A percentile compares a stretch with the other conserved stretches of the same genome.
These are phyloP conservation scores for Aphyosemion australe DNA, from an alignment of 2,113 vertebrate species.

Conservation along the genomic window DNA sequence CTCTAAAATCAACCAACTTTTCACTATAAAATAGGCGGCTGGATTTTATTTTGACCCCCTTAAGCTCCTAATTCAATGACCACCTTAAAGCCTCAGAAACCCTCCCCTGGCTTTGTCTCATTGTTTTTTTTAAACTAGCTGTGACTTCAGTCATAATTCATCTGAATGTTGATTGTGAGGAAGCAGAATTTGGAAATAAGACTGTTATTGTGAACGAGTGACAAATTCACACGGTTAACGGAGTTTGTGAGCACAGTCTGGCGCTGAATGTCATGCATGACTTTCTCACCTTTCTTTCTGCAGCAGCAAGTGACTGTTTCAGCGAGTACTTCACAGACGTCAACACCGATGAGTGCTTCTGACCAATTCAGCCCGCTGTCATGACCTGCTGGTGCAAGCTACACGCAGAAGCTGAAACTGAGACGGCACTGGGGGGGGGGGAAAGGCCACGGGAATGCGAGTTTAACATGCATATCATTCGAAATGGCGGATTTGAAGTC, in stretches of 20 bases:
- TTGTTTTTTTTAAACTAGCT: not conserved
- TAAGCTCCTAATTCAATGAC: not conserved
- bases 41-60: no score
- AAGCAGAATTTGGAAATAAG: slow-evolving; percentile 3
- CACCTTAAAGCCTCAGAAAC: no score
- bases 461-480: not conserved
- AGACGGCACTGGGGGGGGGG: not conserved
- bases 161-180: not conserved
- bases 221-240: slow-evolving; percentile 24
- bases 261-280: slow-evolving; percentile 33
- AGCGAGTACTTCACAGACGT: slow-evolving; percentile 55
- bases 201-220: slow-evolving; percentile 22
- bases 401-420: slow-evolving; percentile 10
- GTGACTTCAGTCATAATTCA: slow-evolving; percentile 13
- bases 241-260: slow-evolving; percentile 30
- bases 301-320: slow-evolving; percentile 40
- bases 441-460: not conserved
- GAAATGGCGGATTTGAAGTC: not conserved
- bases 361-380: slow-evolving; percentile 34
- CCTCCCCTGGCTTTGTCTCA: not conserved
- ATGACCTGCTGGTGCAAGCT: slow-evolving; percentile 12
- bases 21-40: no score
- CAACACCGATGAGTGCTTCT: slow-evolving; percentile 49
- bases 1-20: no score
- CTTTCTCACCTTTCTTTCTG: slow-evolving; percentile 50